phyloP scores from a whole-genome alignment of 1,140 invertebrate genomes.

The Neodiprion lecontei region DNA sequence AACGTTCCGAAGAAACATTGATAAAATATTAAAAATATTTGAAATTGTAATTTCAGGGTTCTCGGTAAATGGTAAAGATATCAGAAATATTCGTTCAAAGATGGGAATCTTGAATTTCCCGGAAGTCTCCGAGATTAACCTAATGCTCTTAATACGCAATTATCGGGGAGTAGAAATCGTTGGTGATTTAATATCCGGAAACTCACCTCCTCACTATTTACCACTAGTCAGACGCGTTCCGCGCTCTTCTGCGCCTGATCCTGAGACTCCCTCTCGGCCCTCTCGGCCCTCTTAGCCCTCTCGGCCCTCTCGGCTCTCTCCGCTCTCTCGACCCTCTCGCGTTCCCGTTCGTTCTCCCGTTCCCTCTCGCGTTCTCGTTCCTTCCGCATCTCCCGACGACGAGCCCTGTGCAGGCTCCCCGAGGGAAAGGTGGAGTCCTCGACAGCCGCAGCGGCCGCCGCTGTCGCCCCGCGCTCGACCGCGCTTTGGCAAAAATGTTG shows the following conservation, averaged over 20 bases:
- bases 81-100: no score
- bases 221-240: slow-evolving; percentile 59
- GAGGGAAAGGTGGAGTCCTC: slow-evolving; percentile 50
- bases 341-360: slow-evolving; percentile 35
- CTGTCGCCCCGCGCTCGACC: slow-evolving; percentile 46
- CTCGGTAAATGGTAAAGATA: no score
- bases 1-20: no score
- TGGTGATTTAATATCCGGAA: background rate
- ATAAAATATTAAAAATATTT: no score
- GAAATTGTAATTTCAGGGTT: no score
- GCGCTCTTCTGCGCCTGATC: slow-evolving; percentile 36
- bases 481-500: slow-evolving; percentile 42
- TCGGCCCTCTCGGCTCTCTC: slow-evolving; percentile 2
- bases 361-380: slow-evolving; percentile 44
- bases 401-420: slow-evolving; percentile 44
- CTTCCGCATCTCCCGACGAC: slow-evolving; percentile 41
- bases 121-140: background rate
- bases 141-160: background rate
- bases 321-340: slow-evolving; percentile 18
- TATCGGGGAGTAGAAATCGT: background rate
- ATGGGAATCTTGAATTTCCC: no score
- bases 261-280: background rate
- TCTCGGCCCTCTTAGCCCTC: no score
- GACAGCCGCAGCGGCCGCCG: slow-evolving; percentile 47
- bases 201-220: slow-evolving; percentile 51